Evolutionary conservation across 2,797 vertebrate genomes (phyloP).

Genomic region (Coluber constrictor): DNA sequence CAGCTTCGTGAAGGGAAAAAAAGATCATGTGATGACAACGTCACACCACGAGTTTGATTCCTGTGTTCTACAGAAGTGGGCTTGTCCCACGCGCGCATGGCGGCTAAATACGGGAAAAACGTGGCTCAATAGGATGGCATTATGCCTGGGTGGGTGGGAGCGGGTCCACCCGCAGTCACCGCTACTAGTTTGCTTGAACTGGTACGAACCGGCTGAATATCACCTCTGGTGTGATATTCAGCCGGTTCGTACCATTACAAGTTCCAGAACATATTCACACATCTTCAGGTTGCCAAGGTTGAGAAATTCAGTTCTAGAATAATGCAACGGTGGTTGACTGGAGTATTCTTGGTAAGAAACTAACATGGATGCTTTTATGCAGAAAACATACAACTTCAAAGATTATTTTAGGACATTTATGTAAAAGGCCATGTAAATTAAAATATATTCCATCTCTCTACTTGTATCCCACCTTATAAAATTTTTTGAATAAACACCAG

Average conservation of each 20-base stretch:
- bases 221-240: too few relatives aligned
- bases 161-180: too few relatives aligned
- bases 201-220: too few relatives aligned
- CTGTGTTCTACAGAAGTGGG: neutral
- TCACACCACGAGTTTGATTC: too few relatives aligned
- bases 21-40: too few relatives aligned
- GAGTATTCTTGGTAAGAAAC: neutral
- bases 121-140: too few relatives aligned
- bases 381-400: neutral
- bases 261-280: neutral
- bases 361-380: neutral
- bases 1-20: too few relatives aligned
- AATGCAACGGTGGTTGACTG: neutral
- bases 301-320: neutral
- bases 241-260: too few relatives aligned
- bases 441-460: neutral
- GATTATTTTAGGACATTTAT: neutral
- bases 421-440: neutral
- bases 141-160: too few relatives aligned
- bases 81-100: too few relatives aligned
- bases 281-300: neutral
- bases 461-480: neutral
- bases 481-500: neutral
- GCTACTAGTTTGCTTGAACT: too few relatives aligned
- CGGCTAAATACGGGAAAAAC: too few relatives aligned